Base-by-base conservation (phyloP, 2,113 vertebrate species). In the Cygnus buccinator region DNA sequence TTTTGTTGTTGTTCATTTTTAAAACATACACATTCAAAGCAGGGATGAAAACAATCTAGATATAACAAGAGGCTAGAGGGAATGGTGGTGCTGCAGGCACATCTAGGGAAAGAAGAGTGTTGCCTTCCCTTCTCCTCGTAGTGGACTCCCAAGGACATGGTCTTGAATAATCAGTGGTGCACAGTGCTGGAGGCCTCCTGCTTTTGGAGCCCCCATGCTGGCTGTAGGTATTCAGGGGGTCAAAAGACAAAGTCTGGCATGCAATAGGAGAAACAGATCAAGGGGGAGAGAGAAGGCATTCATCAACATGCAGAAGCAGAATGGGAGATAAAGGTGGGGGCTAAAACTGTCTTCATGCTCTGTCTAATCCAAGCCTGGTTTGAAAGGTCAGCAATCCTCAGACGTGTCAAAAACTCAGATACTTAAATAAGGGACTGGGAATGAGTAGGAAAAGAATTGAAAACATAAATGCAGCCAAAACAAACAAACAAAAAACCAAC, bases 361-460 rank as follows among this genome's bases (percentile, higher is more conserved):
- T 66, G 67, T 83, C 93, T 95, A 89, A 90, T 86, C 79, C 4
- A 2, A 72, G 77, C 48, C 28, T 29, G 8, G 57, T 84, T 81
- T 95, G 71, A 93, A 96, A 91, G 71, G 71, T 67, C 89, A 75
- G 61, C 68, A 90, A 84, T 68, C 43, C 43, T 78, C 73, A 84
- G 84, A 91, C 15, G 31, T 65, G 86, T 90, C 61, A 84, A 71
- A 85, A 94, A 35, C 19, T 58, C n/a, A 59, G 70, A 68, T 46
- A 63, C 29, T 77, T 83, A 65, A 83, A 62, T 62, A 77, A 77
- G 54, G 22, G 29, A 29, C 57, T 68, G 65, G 52, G 65, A 70
- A 72, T 76, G 33, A 70, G n/a, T 4, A 62, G 54, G 16, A 70
- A 67, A 91, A 61, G 94, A 93, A 62, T 12, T 72, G 59, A 62